phyloP scores from a whole-genome alignment of 2,888 invertebrate genomes.

The Diadromus collaris region DNA sequence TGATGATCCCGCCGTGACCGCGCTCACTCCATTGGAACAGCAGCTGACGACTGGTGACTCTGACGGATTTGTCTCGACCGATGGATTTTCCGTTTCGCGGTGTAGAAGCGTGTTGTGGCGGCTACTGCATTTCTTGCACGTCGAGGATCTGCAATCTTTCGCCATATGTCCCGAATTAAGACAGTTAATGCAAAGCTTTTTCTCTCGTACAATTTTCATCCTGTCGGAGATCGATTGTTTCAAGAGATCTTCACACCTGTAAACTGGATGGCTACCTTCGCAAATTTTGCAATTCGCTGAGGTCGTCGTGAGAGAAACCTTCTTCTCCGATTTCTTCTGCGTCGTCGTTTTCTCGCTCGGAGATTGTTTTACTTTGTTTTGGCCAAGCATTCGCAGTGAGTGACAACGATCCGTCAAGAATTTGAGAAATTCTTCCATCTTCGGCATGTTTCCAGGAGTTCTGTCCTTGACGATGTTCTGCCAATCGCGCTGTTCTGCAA shows the following conservation, averaged over 20 bases:
- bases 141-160: slow-evolving; percentile 46
- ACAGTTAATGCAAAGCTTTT: slow-evolving; percentile 62
- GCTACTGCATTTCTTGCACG: slow-evolving; percentile 59
- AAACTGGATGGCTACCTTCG: slow-evolving; percentile 27
- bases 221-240: slow-evolving; percentile 30
- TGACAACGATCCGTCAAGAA: slow-evolving; percentile 37
- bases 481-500: slow-evolving; percentile 45
- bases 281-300: slow-evolving; percentile 20
- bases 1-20: background rate
- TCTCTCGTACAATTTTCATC: slow-evolving; percentile 24
- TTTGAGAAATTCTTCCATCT: slow-evolving; percentile 38
- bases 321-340: slow-evolving; percentile 11
- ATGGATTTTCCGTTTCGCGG: slow-evolving; percentile 16
- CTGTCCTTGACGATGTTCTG: slow-evolving; percentile 37
- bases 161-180: slow-evolving; percentile 51
- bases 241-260: slow-evolving; percentile 34
- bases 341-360: slow-evolving; percentile 4
- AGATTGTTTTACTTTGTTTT: slow-evolving; percentile 27
- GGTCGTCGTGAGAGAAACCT: slow-evolving; percentile 4
- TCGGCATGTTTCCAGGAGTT: slow-evolving; percentile 26
- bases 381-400: slow-evolving; percentile 28
- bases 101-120: slow-evolving; percentile 56
- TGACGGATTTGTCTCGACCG: background rate
- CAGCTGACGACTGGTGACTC: background rate
- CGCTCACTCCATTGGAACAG: background rate